Percentiles rank a stretch among this genome's conserved stretches.
Conservation (phyloP, 2,113 vertebrate genomes). For the Pituophis catenifer region DNA sequence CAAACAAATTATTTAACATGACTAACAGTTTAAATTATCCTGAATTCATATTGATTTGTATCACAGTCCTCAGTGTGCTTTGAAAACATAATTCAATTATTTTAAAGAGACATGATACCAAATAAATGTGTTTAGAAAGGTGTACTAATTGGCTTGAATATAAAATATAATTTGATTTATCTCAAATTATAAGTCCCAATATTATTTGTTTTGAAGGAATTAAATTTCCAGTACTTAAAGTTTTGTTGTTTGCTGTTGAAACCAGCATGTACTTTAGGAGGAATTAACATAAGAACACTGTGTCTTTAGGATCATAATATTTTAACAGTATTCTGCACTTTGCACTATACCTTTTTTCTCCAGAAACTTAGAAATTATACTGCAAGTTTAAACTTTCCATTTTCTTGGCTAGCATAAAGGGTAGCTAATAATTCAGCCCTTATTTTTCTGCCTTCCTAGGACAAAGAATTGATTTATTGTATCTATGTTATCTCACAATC, state of each 20-base stretch:
- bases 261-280: not conserved
- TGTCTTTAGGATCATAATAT: not conserved
- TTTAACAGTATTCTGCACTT: not conserved
- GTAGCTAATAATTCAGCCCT: constrained; percentile 31
- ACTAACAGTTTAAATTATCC: not conserved
- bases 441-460: constrained; percentile 38
- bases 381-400: not conserved
- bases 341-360: not conserved
- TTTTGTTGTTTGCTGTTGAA: not conserved
- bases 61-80: not conserved
- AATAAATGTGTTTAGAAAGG: not conserved
- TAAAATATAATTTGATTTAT: too few species aligned
- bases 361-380: not conserved
- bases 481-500: constrained; percentile 47
- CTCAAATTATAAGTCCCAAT: not conserved
- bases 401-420: constrained; percentile 49
- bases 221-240: not conserved
- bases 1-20: not conserved
- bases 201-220: not conserved
- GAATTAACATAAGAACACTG: not conserved
- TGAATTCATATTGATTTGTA: not conserved
- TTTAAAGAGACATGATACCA: not conserved
- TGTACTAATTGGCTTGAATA: not conserved
- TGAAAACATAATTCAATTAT: not conserved
- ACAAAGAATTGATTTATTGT: constrained; percentile 55